phyloP scores from a whole-genome alignment of 2,797 vertebrate genomes.

The Heliangelus exortis region DNA sequence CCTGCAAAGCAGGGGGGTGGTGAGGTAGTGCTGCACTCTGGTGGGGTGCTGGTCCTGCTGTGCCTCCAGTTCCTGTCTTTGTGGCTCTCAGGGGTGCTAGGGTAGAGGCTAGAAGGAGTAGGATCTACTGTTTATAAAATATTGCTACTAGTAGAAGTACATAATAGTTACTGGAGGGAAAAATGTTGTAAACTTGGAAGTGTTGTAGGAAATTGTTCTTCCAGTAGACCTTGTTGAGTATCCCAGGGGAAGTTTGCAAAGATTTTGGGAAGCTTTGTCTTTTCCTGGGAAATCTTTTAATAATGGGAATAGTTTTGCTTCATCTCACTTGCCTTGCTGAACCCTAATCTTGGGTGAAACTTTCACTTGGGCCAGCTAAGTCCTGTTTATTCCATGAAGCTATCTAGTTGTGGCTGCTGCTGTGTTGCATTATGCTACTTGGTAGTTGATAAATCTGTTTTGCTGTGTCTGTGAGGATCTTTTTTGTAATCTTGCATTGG shows the following conservation, averaged over 20 bases:
- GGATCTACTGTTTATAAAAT: background rate
- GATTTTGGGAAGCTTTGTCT: background rate
- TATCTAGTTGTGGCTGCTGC: background rate
- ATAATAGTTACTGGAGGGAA: background rate
- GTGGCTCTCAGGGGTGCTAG: background rate
- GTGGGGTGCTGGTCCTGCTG: rapidly evolving
- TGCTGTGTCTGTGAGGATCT: background rate
- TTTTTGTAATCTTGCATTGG: background rate
- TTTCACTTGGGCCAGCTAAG: background rate
- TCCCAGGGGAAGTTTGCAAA: background rate
- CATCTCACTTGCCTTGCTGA: background rate
- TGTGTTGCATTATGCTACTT: background rate
- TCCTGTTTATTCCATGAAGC: background rate
- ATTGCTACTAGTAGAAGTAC: rapidly evolving
- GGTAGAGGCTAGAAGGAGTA: background rate
- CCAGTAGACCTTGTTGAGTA: background rate
- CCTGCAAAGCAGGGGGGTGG: rapidly evolving
- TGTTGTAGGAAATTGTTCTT: background rate
- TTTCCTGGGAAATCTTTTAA: background rate
- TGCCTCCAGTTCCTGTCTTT: rapidly evolving
- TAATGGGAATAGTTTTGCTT: background rate
- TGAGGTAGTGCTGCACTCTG: background rate
- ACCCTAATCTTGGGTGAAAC: background rate
- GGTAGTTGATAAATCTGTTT: background rate
- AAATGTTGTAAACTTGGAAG: background rate